phyloP scores from a whole-genome alignment of 2,888 invertebrate genomes.

The Malacosoma neustria region DNA sequence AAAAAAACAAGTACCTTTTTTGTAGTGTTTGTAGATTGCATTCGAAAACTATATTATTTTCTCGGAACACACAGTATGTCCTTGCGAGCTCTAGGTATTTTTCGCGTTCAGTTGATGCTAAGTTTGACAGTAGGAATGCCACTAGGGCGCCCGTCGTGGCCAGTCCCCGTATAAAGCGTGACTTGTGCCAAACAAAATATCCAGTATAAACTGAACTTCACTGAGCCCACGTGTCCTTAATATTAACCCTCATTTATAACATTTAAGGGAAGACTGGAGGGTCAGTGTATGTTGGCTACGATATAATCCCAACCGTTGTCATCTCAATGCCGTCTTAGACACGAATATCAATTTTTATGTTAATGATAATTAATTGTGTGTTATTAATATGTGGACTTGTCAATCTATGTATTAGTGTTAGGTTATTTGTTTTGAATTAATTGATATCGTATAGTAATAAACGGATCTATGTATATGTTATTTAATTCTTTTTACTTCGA shows the following conservation, averaged over 20 bases:
- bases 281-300: conserved; percentile 31
- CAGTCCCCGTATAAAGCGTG: conserved; percentile 49
- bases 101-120: conserved; percentile 44
- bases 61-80: conserved; percentile 33
- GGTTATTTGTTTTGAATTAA: conserved; percentile 33
- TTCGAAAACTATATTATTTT: conserved; percentile 12
- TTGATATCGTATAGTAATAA: too few species aligned
- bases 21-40: background rate
- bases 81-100: conserved; percentile 46
- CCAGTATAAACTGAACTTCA: conserved; percentile 27
- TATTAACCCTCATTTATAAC: conserved; percentile 15
- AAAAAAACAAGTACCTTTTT: background rate
- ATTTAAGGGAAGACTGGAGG: conserved; percentile 20
- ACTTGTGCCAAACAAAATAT: conserved; percentile 33
- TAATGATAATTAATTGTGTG: conserved; percentile 65
- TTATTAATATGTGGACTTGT: conserved; percentile 54
- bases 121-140: conserved; percentile 66
- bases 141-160: conserved; percentile 54
- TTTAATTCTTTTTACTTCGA: too few species aligned
- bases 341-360: conserved; percentile 57
- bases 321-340: conserved; percentile 67
- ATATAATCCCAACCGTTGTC: conserved; percentile 61
- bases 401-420: conserved; percentile 63
- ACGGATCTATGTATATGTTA: too few species aligned
- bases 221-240: conserved; percentile 19